Conservation (phyloP, 92 coral and sea anemone genomes). For the Porites rus region DNA sequence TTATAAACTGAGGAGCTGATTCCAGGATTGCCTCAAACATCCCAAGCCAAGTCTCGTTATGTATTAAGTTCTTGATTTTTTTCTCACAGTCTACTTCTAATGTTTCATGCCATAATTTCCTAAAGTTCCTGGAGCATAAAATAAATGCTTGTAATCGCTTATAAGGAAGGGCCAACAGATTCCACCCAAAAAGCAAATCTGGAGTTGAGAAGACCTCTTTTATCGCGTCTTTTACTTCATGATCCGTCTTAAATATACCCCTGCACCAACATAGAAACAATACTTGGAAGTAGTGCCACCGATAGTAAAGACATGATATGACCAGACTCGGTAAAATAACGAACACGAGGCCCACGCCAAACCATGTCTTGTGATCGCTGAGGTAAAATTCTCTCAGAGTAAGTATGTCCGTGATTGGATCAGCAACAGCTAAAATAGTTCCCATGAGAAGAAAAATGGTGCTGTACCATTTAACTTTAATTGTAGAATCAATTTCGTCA, state of each 20-base stretch:
- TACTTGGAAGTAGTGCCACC: too few relatives aligned
- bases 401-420: constrained; percentile 31
- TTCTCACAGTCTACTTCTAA: background rate
- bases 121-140: constrained; percentile 20
- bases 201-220: too few relatives aligned
- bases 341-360: background rate
- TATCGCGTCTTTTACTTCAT: too few relatives aligned
- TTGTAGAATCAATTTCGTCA: background rate
- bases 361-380: constrained; percentile 20
- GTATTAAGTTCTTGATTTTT: background rate
- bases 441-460: constrained; percentile 21
- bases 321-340: constrained; percentile 9
- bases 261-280: too few relatives aligned
- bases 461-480: constrained; percentile 20
- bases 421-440: constrained; percentile 22
- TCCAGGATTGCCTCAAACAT: constrained; percentile 42
- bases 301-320: background rate
- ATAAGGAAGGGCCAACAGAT: constrained; percentile 9
- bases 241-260: too few relatives aligned
- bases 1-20: constrained; percentile 60
- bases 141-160: constrained; percentile 5
- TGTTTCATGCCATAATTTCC: constrained; percentile 8
- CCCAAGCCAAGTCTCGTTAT: background rate
- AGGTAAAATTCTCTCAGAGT: constrained; percentile 25
- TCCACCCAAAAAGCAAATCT: constrained; percentile 1